Evolutionary conservation across 2,888 invertebrate genomes (phyloP), one percentile per base, ranked within the genome.

Genomic region (Lottia scabra): DNA sequence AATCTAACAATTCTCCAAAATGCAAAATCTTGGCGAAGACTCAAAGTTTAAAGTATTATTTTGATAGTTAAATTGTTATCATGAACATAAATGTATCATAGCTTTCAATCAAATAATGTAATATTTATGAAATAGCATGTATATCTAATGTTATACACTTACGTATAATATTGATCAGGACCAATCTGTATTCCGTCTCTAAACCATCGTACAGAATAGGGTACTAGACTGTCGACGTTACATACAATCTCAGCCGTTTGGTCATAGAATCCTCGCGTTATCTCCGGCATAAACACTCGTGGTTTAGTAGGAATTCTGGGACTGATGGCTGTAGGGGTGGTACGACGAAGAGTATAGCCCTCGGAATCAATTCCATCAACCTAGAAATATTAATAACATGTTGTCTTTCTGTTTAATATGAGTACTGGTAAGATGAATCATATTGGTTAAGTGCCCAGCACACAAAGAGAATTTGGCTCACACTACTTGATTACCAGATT

Each of bases 261-360:
- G 80, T 91, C 91, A 1, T 90, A 87, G 68, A 89, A 90, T 0
- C 88, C 89, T 67, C 77, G 80, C 0, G 86, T 87, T 79, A 90
- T 87, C 70, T 87, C 81, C 0, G 89, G 86, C 74, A 91, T 90
- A 38, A 87, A 89, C n/a, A 93, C 87, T 67, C 90, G 90, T 0
- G 93, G 93, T n/a, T 90, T 88, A 83, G 90, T 92, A 79, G 93
- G 92, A 15, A 89, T 78, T 73, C 93, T 92, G 0, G 93, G 90
- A 78, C 92, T 92, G 44, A 94, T 92, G 16, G 94, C 94, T 0
- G 94, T 94, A 0, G 93, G 91, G 0, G 94, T 92, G 0, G 93
- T 91, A 79, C 94, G 90, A 75, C 92, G 91, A 62, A 94, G 89
- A 19, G 92, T 91, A 85, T 92, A 92, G n/a, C 92, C 92, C 75